These are phyloP conservation scores for Flexamia atlantica DNA, from an alignment of 2,888 invertebrate species.

Conservation along the genomic window DNA sequence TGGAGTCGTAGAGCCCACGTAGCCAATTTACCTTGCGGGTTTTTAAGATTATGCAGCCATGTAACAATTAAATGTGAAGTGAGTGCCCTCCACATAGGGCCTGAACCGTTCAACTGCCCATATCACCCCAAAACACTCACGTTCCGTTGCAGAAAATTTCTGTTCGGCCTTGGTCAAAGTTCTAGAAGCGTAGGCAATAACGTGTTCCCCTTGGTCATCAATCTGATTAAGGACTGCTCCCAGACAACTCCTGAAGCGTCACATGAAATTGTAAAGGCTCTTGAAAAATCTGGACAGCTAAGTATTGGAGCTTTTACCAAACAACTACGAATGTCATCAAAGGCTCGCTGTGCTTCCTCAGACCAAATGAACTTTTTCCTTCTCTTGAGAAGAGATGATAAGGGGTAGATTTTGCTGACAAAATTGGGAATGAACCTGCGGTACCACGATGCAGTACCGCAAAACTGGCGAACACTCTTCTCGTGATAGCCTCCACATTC, in stretches of 20 bases:
- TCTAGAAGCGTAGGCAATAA: conserved; percentile 69
- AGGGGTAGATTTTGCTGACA: conserved; percentile 64
- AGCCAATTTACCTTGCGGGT: conserved; percentile 68
- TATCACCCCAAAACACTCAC: conserved; percentile 66
- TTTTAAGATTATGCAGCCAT: conserved; percentile 64
- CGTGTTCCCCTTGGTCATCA: conserved; percentile 65
- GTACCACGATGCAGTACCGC: too few relatives aligned
- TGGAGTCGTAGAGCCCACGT: conserved; percentile 66
- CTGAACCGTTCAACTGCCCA: conserved; percentile 64
- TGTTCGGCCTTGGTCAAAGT: conserved; percentile 65
- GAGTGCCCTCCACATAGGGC: conserved; percentile 68
- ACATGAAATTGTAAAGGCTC: not conserved
- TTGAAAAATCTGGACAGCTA: not conserved
- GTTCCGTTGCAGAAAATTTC: conserved; percentile 65
- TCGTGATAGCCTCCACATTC: conserved; percentile 37
- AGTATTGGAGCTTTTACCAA: conserved; percentile 63
- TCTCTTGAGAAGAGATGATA: conserved; percentile 64
- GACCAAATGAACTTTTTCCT: not conserved
- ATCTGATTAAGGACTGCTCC: conserved; percentile 67
- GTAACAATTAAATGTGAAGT: conserved; percentile 70
- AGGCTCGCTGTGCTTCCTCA: not conserved
- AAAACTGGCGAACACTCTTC: conserved; percentile 24
- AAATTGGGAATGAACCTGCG: conserved; percentile 67
- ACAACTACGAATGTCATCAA: not conserved
- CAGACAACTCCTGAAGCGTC: not conserved